Base-by-base conservation (phyloP, 2,113 vertebrate species). In the Etheostoma spectabile region DNA sequence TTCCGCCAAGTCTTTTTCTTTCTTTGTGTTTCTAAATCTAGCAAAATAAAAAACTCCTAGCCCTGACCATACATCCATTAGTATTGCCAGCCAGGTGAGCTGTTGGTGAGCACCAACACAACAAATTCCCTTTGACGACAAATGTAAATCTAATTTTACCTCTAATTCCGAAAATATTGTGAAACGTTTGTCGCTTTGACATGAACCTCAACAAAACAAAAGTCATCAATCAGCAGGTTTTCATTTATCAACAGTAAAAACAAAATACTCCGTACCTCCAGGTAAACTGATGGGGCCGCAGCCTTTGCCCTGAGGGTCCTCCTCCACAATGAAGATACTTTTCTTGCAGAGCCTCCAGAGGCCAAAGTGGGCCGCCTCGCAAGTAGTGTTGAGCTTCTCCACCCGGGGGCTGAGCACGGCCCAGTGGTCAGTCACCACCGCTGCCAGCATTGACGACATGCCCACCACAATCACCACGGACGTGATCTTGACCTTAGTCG, bases 341-440 rank as follows among this genome's bases (percentile, higher is more conserved):
- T 97, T 97, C 82, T 93, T 98, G 86, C 98, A 99, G 38, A 99
- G 95, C 42, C 97, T 92, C 98, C 98, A 99, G 64, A 99, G 96
- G 79, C 98, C 98, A 0, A 99, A 98, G 82, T 99, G 97, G 69
- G 97, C 98, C 0, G 95, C 96, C 86, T 98, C 96, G 0, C 98
- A 99, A 82, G 96, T 97, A 35, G 87, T 77, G 0, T 97, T 97
- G 76, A 94, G 92, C 0, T 91, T 67, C 80, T 96, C 94, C 90
- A 97, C 91, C 11, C 86, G 94, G 51, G 97, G 97, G 92, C 96
- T 99, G 86, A 99, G 95, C 76, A 98, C 96, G 0, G 98, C 98
- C 98, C 98, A 99, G 93, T 99, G 96, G 91, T 99, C 98, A 0
- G 96, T 99, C 87, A 97, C 97, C 38, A 98, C 95, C 0, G 97